Conservation (phyloP, 2,888 invertebrate species). For the Apodemia hepburni region DNA sequence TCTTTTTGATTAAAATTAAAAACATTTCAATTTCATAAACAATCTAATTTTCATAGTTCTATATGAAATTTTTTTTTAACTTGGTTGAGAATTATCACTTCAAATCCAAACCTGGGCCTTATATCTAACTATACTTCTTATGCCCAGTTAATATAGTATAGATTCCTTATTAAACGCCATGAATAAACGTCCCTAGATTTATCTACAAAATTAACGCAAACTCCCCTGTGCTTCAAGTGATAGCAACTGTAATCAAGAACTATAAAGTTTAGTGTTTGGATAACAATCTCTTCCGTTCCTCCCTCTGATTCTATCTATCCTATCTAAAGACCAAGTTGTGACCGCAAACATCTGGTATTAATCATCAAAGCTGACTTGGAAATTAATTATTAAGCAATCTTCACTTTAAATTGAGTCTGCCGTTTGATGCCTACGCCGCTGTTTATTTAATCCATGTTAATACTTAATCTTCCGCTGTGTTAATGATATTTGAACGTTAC, state of each 20-base stretch:
- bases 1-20: too few relatives aligned
- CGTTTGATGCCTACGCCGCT: neutral
- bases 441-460: neutral
- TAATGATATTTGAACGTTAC: neutral
- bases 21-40: too few relatives aligned
- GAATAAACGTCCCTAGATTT: neutral
- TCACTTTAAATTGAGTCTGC: slow-evolving; percentile 1
- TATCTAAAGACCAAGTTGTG: neutral
- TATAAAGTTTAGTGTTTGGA: slow-evolving; percentile 9
- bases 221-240: neutral
- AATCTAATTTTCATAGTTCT: too few relatives aligned
- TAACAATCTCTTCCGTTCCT: slow-evolving; percentile 4
- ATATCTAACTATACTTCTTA: too few relatives aligned
- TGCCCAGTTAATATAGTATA: too few relatives aligned
- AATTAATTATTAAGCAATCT: slow-evolving; percentile 1
- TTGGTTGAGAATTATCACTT: too few relatives aligned
- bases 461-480: neutral
- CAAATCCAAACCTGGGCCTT: too few relatives aligned
- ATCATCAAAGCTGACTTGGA: slow-evolving; percentile 8
- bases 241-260: slow-evolving; percentile 3
- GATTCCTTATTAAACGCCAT: neutral
- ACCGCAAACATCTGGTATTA: slow-evolving; percentile 12
- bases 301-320: neutral
- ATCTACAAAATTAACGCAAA: neutral
- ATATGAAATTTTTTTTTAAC: too few relatives aligned